phyloP scores from a whole-genome alignment of 1,140 invertebrate genomes.

The Drosophila lowei region DNA sequence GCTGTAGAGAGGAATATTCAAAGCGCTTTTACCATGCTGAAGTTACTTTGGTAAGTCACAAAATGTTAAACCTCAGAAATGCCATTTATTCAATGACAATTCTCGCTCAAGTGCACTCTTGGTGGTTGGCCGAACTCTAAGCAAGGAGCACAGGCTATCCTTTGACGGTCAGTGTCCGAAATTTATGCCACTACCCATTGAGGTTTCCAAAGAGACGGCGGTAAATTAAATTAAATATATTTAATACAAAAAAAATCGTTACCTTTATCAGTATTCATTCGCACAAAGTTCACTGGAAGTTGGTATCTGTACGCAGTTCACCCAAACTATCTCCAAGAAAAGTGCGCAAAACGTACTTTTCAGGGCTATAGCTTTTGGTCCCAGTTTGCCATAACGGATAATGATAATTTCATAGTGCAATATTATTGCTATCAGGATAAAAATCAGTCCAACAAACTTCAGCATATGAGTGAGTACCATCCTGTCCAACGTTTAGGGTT shows the following conservation, averaged over 20 bases:
- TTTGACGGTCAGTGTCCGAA: slow-evolving; percentile 12
- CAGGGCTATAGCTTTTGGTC: not conserved
- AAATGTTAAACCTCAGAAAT: too few species aligned
- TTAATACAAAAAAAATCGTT: not conserved
- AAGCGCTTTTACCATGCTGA: not conserved
- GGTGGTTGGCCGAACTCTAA: not conserved
- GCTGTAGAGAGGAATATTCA: not conserved
- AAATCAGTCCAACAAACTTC: not conserved
- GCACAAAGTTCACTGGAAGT: slow-evolving; percentile 6
- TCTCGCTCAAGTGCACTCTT: not conserved
- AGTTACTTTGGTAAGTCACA: not conserved
- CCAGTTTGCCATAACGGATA: slow-evolving; percentile 9
- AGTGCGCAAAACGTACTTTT: slow-evolving; percentile 8
- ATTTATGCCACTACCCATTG: not conserved
- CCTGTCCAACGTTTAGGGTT: not conserved
- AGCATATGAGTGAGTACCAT: slow-evolving; percentile 9
- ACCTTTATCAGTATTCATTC: not conserved
- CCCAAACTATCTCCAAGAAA: slow-evolving; percentile 12
- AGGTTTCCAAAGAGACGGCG: not conserved
- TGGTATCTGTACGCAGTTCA: slow-evolving; percentile 18
- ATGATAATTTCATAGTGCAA: slow-evolving; percentile 18
- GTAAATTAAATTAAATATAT: not conserved
- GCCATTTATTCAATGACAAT: not conserved
- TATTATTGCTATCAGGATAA: slow-evolving; percentile 16
- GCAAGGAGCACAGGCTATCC: not conserved